Evolutionary conservation across 2,888 invertebrate species (phyloP).

Genomic region (Choristoneura rosaceana): DNA sequence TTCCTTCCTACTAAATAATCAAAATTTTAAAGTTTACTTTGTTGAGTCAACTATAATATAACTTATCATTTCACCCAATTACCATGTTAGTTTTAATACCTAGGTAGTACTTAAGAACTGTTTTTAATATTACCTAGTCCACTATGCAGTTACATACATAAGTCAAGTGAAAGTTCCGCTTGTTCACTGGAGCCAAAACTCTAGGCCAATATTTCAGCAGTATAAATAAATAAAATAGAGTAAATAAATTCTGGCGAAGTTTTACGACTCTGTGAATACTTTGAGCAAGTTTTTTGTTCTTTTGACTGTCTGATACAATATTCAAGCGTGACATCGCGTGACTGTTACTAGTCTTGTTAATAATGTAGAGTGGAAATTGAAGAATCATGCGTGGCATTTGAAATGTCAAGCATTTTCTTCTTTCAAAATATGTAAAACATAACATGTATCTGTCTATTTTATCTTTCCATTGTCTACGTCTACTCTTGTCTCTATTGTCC

Average conservation of each 20-base stretch:
- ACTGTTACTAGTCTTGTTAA: constrained; percentile 23
- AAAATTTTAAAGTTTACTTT: too few relatives aligned
- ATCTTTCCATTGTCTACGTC: too few relatives aligned
- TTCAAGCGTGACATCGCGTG: constrained; percentile 33
- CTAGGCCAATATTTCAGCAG: background rate
- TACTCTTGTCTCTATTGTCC: too few relatives aligned
- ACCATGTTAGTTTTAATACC: background rate
- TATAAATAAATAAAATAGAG: background rate
- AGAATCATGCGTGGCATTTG: constrained; percentile 11
- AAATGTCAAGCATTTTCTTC: background rate
- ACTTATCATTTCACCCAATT: background rate
- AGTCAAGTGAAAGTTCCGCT: background rate
- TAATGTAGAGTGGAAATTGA: constrained; percentile 29
- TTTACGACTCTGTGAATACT: background rate
- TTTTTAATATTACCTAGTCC: background rate
- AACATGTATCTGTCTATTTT: too few relatives aligned
- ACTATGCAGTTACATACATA: background rate
- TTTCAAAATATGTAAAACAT: too few relatives aligned
- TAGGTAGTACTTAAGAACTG: too few relatives aligned
- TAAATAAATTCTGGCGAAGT: background rate
- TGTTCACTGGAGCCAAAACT: background rate
- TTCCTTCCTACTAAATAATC: too few relatives aligned
- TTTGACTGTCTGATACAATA: constrained; percentile 25
- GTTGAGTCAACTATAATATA: background rate
- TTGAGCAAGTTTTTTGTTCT: constrained; percentile 2